A percentile compares a stretch with the other conserved stretches of the same genome.
These are phyloP conservation scores for Morpho deidamia DNA, from an alignment of 2,888 invertebrate genomes.

Conservation along the genomic window DNA sequence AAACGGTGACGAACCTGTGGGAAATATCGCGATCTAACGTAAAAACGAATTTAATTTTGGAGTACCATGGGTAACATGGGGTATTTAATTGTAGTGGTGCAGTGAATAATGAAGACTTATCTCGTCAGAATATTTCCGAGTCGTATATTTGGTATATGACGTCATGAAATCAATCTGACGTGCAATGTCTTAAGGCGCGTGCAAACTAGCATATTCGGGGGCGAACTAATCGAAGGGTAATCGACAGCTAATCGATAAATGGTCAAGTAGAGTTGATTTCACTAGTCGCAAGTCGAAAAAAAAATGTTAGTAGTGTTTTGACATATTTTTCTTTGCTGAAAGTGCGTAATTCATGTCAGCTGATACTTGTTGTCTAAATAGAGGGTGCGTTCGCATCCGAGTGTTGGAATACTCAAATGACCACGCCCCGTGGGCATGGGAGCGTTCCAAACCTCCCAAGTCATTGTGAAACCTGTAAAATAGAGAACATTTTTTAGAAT, in stretches of 20 bases:
- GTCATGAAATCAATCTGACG: slow-evolving; percentile 49
- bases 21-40: slow-evolving; percentile 42
- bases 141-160: slow-evolving; percentile 66
- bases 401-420: slow-evolving; percentile 64
- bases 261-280: slow-evolving; percentile 79
- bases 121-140: slow-evolving; percentile 38
- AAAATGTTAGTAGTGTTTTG: slow-evolving; percentile 78
- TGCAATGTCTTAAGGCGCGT: slow-evolving; percentile 61
- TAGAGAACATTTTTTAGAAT: slow-evolving; percentile 64
- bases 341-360: slow-evolving; percentile 80
- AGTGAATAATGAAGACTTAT: slow-evolving; percentile 35
- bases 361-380: slow-evolving; percentile 61
- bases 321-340: slow-evolving; percentile 80
- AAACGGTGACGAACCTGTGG: slow-evolving; percentile 29
- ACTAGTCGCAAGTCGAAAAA: slow-evolving; percentile 78
- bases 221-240: slow-evolving; percentile 67
- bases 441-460: slow-evolving; percentile 56
- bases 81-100: slow-evolving; percentile 56
- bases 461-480: slow-evolving; percentile 60
- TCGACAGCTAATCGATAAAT: slow-evolving; percentile 70
- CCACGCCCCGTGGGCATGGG: slow-evolving; percentile 44
- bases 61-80: too few species aligned
- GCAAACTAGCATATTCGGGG: slow-evolving; percentile 72
- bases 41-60: slow-evolving; percentile 53
- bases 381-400: slow-evolving; percentile 37